phyloP scores from a whole-genome alignment of 2,888 invertebrate species.

The Sinhomidia bicolor region DNA sequence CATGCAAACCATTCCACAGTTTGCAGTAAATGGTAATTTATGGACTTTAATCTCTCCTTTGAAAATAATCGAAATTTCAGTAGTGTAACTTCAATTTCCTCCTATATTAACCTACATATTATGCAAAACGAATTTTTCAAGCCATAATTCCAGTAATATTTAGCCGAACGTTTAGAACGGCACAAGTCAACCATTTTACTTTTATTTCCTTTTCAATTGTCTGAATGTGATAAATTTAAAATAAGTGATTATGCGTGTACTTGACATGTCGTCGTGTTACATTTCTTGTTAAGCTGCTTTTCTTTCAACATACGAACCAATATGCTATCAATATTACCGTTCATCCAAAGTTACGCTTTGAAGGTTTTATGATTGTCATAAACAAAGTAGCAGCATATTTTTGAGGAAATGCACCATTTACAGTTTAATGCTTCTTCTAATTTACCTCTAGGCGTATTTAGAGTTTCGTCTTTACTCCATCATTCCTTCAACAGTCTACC shows the following conservation, averaged over 20 bases:
- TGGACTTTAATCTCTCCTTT: constrained; percentile 33
- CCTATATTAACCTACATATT: too few species aligned
- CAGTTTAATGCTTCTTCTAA: background rate
- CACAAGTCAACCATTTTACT: too few species aligned
- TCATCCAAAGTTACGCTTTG: too few species aligned
- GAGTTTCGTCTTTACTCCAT: background rate
- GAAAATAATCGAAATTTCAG: background rate
- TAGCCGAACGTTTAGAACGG: too few species aligned
- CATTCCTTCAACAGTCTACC: too few species aligned
- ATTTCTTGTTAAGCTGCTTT: background rate
- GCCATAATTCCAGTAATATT: too few species aligned
- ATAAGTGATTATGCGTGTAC: too few species aligned
- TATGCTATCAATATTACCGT: too few species aligned
- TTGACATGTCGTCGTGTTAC: too few species aligned
- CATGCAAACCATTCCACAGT: background rate
- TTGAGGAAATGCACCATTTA: constrained; percentile 32
- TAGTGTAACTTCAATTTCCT: background rate
- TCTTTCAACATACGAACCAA: background rate
- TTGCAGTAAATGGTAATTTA: background rate
- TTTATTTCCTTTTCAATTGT: too few species aligned
- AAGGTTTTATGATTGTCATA: constrained; percentile 61
- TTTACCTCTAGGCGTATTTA: constrained; percentile 20
- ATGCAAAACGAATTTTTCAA: too few species aligned
- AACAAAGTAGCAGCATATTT: constrained; percentile 69
- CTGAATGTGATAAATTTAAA: too few species aligned